Conservation (phyloP, 92 coral and sea anemone species). For the Porites divaricata region DNA sequence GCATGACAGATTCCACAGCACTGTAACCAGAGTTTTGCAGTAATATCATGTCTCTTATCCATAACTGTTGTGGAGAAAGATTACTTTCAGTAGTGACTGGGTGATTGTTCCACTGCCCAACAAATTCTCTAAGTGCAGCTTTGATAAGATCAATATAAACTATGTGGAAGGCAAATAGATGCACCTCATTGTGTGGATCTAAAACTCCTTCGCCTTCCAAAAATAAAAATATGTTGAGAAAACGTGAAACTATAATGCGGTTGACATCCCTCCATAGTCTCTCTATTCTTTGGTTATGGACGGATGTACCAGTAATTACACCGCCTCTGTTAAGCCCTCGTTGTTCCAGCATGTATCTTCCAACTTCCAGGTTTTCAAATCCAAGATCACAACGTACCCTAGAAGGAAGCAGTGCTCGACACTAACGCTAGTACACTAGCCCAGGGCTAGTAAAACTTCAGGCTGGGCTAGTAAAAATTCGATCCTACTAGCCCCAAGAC, state of each 20-base stretch:
- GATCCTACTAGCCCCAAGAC: too few relatives aligned
- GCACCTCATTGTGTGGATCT: constrained; percentile 48
- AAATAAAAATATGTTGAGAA: constrained; percentile 62
- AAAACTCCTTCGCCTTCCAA: constrained; percentile 43
- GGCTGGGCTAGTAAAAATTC: too few relatives aligned
- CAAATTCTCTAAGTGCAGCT: constrained; percentile 44
- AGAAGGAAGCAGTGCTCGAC: too few relatives aligned
- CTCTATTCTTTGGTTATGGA: constrained; percentile 65
- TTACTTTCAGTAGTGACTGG: constrained; percentile 61
- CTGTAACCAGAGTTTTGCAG: constrained; percentile 5
- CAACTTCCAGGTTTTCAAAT: constrained; percentile 65
- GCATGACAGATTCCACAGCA: constrained; percentile 15
- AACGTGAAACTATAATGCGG: constrained; percentile 49
- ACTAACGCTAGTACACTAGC: too few relatives aligned
- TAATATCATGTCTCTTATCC: constrained; percentile 43
- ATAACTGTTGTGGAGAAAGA: constrained; percentile 59
- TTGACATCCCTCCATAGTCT: constrained; percentile 73
- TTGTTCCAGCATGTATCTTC: constrained; percentile 55
- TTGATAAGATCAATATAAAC: constrained; percentile 55
- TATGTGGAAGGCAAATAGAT: constrained; percentile 49
- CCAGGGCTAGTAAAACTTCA: too few relatives aligned
- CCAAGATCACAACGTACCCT: constrained; percentile 65
- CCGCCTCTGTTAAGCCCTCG: constrained; percentile 73
- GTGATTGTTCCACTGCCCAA: constrained; percentile 65
- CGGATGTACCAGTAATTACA: constrained; percentile 71